Evolutionary conservation across 2,888 invertebrate species (phyloP).

Genomic region (Parascotia fuliginaria): DNA sequence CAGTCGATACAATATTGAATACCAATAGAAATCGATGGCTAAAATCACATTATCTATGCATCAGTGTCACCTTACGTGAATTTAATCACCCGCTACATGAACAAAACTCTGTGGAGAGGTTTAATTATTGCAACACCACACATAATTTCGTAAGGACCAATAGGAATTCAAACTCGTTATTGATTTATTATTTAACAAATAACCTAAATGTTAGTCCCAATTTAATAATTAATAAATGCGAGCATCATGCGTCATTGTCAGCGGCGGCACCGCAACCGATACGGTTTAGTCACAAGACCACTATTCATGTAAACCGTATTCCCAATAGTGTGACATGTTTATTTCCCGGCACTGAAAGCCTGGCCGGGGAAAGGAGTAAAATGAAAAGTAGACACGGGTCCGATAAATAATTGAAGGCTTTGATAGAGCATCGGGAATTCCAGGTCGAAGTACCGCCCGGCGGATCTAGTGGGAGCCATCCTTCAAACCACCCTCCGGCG

Average conservation of each 20-base stretch:
- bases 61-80: neutral
- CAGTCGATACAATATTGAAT: too few relatives aligned
- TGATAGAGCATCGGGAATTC: conserved; percentile 81
- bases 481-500: conserved; percentile 76
- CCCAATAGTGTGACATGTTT: conserved; percentile 77
- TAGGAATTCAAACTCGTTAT: conserved; percentile 18
- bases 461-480: conserved; percentile 81
- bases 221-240: conserved; percentile 57
- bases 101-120: neutral
- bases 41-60: too few relatives aligned
- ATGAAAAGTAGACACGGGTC: conserved; percentile 85
- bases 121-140: neutral
- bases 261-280: conserved; percentile 49
- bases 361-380: conserved; percentile 78
- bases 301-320: conserved; percentile 69
- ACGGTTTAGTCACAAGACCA: conserved; percentile 65
- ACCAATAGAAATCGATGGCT: too few relatives aligned
- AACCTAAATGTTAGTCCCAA: conserved; percentile 18
- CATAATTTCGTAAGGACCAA: conserved; percentile 16
- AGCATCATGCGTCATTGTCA: conserved; percentile 66
- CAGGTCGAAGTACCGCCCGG: conserved; percentile 66
- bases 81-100: neutral
- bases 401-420: conserved; percentile 86
- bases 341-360: conserved; percentile 72
- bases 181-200: conserved; percentile 34